phyloP scores from a whole-genome alignment of 2,888 invertebrate species.

The Azorinus chamasolen region DNA sequence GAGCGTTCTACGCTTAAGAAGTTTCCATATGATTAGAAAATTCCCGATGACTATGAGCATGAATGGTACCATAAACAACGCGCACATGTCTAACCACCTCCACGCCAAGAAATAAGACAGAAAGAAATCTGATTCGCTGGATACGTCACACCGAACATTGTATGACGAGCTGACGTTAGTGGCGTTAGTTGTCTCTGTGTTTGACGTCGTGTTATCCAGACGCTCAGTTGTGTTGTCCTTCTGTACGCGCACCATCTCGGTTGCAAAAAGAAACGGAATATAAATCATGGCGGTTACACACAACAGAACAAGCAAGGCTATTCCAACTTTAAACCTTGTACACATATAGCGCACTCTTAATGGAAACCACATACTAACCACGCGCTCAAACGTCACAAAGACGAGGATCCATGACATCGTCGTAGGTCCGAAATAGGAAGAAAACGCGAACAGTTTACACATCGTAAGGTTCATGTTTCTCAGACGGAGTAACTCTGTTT shows the following conservation, averaged over 20 bases:
- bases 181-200: neutral
- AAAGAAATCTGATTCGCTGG: constrained; percentile 17
- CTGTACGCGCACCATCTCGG: neutral
- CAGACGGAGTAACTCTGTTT: neutral
- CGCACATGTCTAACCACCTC: constrained; percentile 53
- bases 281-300: constrained; percentile 29
- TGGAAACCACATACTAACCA: constrained; percentile 50
- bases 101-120: constrained; percentile 25
- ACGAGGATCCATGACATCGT: constrained; percentile 51
- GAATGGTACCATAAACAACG: constrained; percentile 46
- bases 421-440: constrained; percentile 47
- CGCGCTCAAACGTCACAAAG: constrained; percentile 46
- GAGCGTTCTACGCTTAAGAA: constrained; percentile 29
- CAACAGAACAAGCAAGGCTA: constrained; percentile 20
- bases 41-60: constrained; percentile 47
- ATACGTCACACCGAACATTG: constrained; percentile 7
- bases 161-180: neutral
- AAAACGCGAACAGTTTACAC: constrained; percentile 50
- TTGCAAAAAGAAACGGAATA: constrained; percentile 33
- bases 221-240: neutral
- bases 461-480: constrained; percentile 21
- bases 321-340: constrained; percentile 40
- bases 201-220: no score
- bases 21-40: constrained; percentile 41
- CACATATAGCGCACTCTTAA: constrained; percentile 46